A percentile compares a stretch with the other conserved stretches of the same genome.
Evolutionary conservation across 37 sponge, comb jelly and placozoan genomes (phyloP).

Genomic region (Agelas oroides): DNA sequence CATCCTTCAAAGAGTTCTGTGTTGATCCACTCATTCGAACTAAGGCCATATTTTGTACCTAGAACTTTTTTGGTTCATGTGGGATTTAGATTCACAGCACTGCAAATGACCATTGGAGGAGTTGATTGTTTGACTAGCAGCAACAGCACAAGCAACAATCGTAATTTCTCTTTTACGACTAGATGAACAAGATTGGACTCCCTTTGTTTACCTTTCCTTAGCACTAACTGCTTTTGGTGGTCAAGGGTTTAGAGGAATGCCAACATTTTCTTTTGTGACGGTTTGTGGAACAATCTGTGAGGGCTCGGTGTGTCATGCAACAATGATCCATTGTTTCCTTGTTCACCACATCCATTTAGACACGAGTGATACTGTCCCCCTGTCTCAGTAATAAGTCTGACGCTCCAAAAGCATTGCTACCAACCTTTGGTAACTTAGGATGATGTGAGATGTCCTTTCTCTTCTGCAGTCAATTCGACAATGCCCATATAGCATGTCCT

Average conservation of each 20-base stretch:
- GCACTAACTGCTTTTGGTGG: constrained; percentile 35
- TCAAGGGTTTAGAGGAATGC: constrained; percentile 55
- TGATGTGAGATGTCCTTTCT: too few relatives aligned
- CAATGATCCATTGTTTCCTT: constrained; percentile 22
- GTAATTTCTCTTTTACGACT: constrained; percentile 63
- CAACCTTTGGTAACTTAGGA: too few relatives aligned
- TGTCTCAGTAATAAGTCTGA: too few relatives aligned
- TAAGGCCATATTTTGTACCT: constrained; percentile 25
- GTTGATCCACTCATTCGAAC: constrained; percentile 31
- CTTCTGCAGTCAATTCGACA: too few relatives aligned
- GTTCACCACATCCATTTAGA: too few relatives aligned
- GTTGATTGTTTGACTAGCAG: too few relatives aligned
- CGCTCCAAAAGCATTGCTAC: too few relatives aligned
- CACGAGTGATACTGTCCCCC: constrained; percentile 27
- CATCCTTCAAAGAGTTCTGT: constrained; percentile 56
- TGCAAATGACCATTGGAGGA: constrained; percentile 13
- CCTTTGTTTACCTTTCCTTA: constrained; percentile 25
- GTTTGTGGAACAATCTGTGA: constrained; percentile 32
- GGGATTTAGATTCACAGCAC: background rate
- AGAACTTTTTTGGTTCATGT: constrained; percentile 16
- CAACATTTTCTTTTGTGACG: constrained; percentile 51
- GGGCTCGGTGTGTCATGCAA: constrained; percentile 18
- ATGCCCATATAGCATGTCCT: too few relatives aligned
- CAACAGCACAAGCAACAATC: constrained; percentile 35
- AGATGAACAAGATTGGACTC: constrained; percentile 8